Base-by-base conservation (phyloP, 2,113 vertebrate species). In the Platanista minor region DNA sequence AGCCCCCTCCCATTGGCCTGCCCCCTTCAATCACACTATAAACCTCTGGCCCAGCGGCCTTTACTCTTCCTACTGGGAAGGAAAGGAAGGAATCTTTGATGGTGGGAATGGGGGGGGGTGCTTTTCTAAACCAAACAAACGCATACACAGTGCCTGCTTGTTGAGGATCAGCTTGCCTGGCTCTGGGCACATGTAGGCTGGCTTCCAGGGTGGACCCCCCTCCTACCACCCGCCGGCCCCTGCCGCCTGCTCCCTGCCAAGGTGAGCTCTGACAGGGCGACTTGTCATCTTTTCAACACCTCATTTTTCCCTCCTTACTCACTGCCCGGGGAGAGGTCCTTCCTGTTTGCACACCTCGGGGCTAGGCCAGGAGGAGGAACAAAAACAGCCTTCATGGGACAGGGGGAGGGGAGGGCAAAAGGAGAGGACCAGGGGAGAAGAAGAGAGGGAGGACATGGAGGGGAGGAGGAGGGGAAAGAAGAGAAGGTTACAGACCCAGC, bases 231-330 rank as follows among this genome's bases (percentile, higher is more conserved):
- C 72, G 8, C 85, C 2, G 31, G 93, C 93, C 92, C 86, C 90
- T 93, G 75, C 69, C n/a, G 75, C 97, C 96, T 93, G 95, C 95
- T 97, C 97, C 92, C 90, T n/a, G 43, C 69, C 94, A 98, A 98
- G 98, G 98, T 98, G 98, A 98, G 97, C 91, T 98, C 95, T 66
- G 46, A 94, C 98, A 97, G 95, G 98, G 77, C 92, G 96, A 18
- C 95, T 97, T 98, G 98, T 98, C 98, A 98, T 98, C 98, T 95
- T 99, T 99, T 98, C 98, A 98, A 97, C 98, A 98, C 97, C 97
- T 98, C 98, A 69, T 98, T 98, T 98, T 98, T 95, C 90, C 98
- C 96, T 97, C 94, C 52, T 97, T 97, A 71, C 97, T 98, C 97
- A 95, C 94, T 61, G 95, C 10, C 1, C 46, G 1, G 98, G 98